Evolutionary conservation across 1,140 invertebrate species (phyloP).

Genomic region (Drosophila dunni): DNA sequence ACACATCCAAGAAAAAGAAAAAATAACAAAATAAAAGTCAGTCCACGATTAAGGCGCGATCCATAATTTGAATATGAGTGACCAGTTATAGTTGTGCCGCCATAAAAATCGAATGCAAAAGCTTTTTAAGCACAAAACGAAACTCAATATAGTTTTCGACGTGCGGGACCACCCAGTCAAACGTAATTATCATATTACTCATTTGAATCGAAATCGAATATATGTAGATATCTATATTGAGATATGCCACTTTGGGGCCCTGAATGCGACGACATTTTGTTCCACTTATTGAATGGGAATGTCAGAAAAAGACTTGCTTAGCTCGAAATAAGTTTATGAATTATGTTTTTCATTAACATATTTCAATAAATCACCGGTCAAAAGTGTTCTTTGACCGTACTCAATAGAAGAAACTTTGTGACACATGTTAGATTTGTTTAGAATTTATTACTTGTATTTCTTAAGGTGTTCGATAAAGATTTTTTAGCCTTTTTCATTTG

Average conservation of each 20-base stretch:
- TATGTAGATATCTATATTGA: constrained; percentile 2
- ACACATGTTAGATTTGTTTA: too few relatives aligned
- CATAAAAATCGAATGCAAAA: constrained; percentile 71
- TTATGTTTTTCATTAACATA: not conserved
- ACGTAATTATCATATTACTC: constrained; percentile 27
- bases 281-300: constrained; percentile 22
- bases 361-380: too few relatives aligned
- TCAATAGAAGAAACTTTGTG: too few relatives aligned
- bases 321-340: not conserved
- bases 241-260: constrained; percentile 17
- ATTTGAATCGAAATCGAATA: not conserved
- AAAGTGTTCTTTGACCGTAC: too few relatives aligned
- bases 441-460: too few relatives aligned
- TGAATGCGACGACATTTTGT: constrained; percentile 16
- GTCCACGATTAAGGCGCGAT: constrained; percentile 19
- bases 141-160: constrained; percentile 57
- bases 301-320: not conserved
- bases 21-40: not conserved
- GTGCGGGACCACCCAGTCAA: constrained; percentile 65
- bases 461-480: not conserved
- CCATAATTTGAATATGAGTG: constrained; percentile 58
- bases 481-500: not conserved
- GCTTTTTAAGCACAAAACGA: constrained; percentile 69
- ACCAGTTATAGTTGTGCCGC: constrained; percentile 67
- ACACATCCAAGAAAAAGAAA: constrained; percentile 38